Percentiles rank a stretch among this genome's conserved stretches.
phyloP scores from a whole-genome alignment of 2,888 invertebrate genomes.

The Germaria angustata region DNA sequence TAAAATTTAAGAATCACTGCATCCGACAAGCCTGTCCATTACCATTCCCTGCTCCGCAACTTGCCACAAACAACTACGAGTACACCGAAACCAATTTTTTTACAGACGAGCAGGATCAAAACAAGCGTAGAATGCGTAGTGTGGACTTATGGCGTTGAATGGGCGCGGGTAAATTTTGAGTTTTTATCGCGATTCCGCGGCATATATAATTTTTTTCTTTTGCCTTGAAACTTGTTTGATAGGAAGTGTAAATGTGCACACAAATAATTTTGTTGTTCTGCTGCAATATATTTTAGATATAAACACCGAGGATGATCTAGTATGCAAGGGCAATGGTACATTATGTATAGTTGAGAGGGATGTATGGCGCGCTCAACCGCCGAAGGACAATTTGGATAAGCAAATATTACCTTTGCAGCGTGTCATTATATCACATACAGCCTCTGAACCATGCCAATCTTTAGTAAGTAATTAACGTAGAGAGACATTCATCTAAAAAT shows the following conservation, averaged over 20 bases:
- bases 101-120: no score
- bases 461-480: slow-evolving; percentile 78
- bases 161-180: no score
- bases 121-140: no score
- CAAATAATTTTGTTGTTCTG: no score
- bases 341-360: slow-evolving; percentile 82
- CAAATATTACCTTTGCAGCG: slow-evolving; percentile 81
- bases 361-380: slow-evolving; percentile 86
- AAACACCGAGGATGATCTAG: slow-evolving; percentile 10
- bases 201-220: no score
- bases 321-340: slow-evolving; percentile 66
- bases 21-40: no score
- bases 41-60: no score
- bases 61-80: no score
- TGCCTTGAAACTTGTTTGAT: neutral
- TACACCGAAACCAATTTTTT: no score
- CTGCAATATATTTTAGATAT: slow-evolving; percentile 56
- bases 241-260: neutral
- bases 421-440: slow-evolving; percentile 85
- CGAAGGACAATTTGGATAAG: slow-evolving; percentile 78
- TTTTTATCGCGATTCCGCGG: no score
- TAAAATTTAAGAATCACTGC: no score
- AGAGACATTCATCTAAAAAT: neutral
- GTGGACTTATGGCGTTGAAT: no score
- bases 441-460: slow-evolving; percentile 82